phyloP scores from a whole-genome alignment of 1,140 invertebrate species.

The Drosophila ficusphila region DNA sequence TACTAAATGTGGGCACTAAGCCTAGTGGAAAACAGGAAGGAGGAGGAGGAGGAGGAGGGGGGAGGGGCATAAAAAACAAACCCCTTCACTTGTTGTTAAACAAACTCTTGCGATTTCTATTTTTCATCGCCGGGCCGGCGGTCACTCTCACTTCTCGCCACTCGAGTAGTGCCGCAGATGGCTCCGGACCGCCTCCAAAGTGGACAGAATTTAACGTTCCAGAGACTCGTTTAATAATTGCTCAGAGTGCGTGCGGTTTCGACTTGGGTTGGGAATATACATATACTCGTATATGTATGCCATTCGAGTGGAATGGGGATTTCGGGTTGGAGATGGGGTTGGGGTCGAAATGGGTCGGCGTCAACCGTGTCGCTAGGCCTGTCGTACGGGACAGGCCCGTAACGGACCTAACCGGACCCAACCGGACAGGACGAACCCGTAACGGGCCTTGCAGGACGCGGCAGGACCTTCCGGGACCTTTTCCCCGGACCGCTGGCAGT shows the following conservation, averaged over 20 bases:
- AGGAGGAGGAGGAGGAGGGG: neutral
- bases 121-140: conserved; percentile 51
- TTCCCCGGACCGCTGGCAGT: conserved; percentile 43
- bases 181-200: conserved; percentile 57
- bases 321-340: too few species aligned
- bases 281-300: too few species aligned
- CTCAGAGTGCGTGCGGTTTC: conserved; percentile 77
- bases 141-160: conserved; percentile 17
- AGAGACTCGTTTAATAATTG: conserved; percentile 83
- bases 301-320: too few species aligned
- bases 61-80: conserved; percentile 70
- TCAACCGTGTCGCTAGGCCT: conserved; percentile 74
- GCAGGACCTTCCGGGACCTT: conserved; percentile 26
- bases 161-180: conserved; percentile 62
- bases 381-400: conserved; percentile 50
- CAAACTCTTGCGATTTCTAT: conserved; percentile 80
- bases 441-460: conserved; percentile 4
- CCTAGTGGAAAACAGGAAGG: conserved; percentile 27
- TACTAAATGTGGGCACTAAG: conserved; percentile 53
- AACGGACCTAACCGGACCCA: conserved; percentile 40
- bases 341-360: conserved; percentile 57
- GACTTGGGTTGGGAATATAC: conserved; percentile 49
- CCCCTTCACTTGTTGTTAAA: conserved; percentile 80
- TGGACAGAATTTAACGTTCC: conserved; percentile 82
- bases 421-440: conserved; percentile 27